Evolutionary conservation across 2,888 invertebrate species (phyloP).

Genomic region (Villa cingulata): DNA sequence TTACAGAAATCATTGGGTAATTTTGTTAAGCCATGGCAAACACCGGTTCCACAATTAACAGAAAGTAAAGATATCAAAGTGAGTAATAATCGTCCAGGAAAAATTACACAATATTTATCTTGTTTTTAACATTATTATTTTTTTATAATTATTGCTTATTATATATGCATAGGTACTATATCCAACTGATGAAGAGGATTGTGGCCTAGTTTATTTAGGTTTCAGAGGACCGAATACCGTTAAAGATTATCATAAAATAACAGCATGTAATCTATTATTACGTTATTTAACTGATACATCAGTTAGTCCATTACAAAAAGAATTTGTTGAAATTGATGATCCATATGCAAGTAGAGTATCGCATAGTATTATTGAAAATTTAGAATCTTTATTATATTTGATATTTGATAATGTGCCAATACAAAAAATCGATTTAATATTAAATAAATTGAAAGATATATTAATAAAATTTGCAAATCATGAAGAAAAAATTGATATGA

Average conservation of each 20-base stretch:
- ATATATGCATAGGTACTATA: slow-evolving; percentile 8
- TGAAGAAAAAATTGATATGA: slow-evolving; percentile 53
- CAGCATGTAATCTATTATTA: slow-evolving; percentile 53
- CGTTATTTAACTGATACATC: slow-evolving; percentile 80
- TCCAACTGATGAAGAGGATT: slow-evolving; percentile 71
- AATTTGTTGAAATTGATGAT: slow-evolving; percentile 69
- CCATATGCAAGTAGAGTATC: slow-evolving; percentile 56
- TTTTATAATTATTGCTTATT: too few relatives aligned
- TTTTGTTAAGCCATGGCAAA: slow-evolving; percentile 67
- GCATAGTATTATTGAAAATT: slow-evolving; percentile 50
- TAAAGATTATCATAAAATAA: slow-evolving; percentile 43
- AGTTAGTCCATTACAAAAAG: slow-evolving; percentile 68
- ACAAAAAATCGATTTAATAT: slow-evolving; percentile 48
- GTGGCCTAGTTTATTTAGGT: slow-evolving; percentile 61
- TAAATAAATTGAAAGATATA: slow-evolving; percentile 40
- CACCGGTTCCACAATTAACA: slow-evolving; percentile 48
- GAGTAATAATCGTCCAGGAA: background rate
- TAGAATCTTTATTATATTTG: slow-evolving; percentile 53
- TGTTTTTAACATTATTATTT: background rate
- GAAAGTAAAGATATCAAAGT: slow-evolving; percentile 43
- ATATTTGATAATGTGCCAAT: slow-evolving; percentile 63
- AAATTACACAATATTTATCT: too few relatives aligned
- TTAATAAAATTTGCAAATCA: slow-evolving; percentile 37
- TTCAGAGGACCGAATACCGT: slow-evolving; percentile 64
- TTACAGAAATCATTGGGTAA: slow-evolving; percentile 14